A percentile compares a stretch with the other conserved stretches of the same genome.
phyloP scores from a whole-genome alignment of 2,888 invertebrate species.

The Polyploca ridens region DNA sequence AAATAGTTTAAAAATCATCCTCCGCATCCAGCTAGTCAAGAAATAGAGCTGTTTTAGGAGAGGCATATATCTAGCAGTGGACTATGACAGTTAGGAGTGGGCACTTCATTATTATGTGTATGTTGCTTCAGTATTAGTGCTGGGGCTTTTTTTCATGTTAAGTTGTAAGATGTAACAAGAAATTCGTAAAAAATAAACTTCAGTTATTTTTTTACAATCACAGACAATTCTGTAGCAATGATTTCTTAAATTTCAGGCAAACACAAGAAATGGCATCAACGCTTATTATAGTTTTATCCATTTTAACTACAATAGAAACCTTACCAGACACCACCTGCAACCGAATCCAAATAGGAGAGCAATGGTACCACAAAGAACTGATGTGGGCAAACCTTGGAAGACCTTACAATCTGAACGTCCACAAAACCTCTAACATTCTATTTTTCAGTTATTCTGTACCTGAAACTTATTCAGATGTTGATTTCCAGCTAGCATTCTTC shows the following conservation, averaged over 20 bases:
- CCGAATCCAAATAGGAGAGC: slow-evolving; percentile 49
- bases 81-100: too few relatives aligned
- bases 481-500: slow-evolving; percentile 60
- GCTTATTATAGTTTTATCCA: slow-evolving; percentile 20
- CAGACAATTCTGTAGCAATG: too few relatives aligned
- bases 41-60: too few relatives aligned
- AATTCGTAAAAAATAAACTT: too few relatives aligned
- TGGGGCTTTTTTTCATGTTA: too few relatives aligned
- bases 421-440: slow-evolving; percentile 55
- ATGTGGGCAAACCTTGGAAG: slow-evolving; percentile 52
- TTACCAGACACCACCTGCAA: slow-evolving; percentile 48
- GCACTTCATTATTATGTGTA: too few relatives aligned
- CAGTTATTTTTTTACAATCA: too few relatives aligned
- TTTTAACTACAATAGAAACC: slow-evolving; percentile 17
- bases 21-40: too few relatives aligned
- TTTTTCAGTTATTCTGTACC: slow-evolving; percentile 61
- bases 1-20: too few relatives aligned
- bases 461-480: slow-evolving; percentile 56
- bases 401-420: slow-evolving; percentile 59
- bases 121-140: too few relatives aligned
- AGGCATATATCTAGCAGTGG: too few relatives aligned
- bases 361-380: slow-evolving; percentile 56
- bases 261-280: background rate
- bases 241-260: background rate
- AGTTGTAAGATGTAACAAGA: too few relatives aligned